Percentiles rank a stretch among this genome's conserved stretches.
phyloP scores from a whole-genome alignment of 2,113 vertebrate genomes.

The Platichthys stellatus region DNA sequence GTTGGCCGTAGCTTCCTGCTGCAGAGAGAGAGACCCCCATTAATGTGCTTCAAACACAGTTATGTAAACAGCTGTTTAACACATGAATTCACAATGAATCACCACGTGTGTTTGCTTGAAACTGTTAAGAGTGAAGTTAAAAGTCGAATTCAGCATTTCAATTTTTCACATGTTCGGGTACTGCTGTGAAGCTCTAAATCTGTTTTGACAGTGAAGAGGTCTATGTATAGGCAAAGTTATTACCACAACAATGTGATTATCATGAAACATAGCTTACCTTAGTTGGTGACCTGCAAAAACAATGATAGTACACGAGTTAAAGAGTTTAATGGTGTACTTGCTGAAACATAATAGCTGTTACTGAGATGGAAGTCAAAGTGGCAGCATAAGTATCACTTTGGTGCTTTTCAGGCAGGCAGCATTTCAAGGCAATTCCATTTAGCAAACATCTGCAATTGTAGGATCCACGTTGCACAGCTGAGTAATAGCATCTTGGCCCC shows the following conservation, averaged over 20 bases:
- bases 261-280: slow-evolving; percentile 75
- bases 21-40: background rate
- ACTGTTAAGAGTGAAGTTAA: background rate
- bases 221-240: slow-evolving; percentile 6
- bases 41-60: slow-evolving; percentile 13
- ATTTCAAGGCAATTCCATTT: slow-evolving; percentile 41
- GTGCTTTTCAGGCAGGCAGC: slow-evolving; percentile 26
- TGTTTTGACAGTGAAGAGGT: slow-evolving; percentile 1
- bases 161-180: background rate
- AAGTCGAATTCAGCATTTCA: background rate
- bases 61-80: slow-evolving; percentile 30
- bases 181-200: too few species aligned
- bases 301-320: slow-evolving; percentile 53
- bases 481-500: slow-evolving; percentile 29
- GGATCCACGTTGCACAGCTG: slow-evolving; percentile 11
- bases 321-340: slow-evolving; percentile 19
- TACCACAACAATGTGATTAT: slow-evolving; percentile 6
- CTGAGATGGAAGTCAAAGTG: slow-evolving; percentile 30
- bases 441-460: slow-evolving; percentile 44
- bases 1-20: slow-evolving; percentile 89
- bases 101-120: background rate
- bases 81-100: slow-evolving; percentile 38
- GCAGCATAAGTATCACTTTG: slow-evolving; percentile 35
- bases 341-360: slow-evolving; percentile 22
- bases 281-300: slow-evolving; percentile 79